phyloP scores from a whole-genome alignment of 1,140 invertebrate species.

The Coptotermes formosanus region DNA sequence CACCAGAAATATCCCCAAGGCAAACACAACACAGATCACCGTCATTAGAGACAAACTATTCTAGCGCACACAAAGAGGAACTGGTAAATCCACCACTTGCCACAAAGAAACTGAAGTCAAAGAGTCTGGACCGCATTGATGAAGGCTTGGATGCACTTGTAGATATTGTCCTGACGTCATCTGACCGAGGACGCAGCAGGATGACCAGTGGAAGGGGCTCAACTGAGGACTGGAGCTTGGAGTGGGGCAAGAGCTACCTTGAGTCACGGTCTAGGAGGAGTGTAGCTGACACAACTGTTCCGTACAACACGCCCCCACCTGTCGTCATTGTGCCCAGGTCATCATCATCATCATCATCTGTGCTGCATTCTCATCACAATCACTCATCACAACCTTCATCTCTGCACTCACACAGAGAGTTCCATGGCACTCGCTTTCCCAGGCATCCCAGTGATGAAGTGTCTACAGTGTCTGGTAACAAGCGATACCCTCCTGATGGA shows the following conservation, averaged over 20 bases:
- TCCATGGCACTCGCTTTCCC: neutral
- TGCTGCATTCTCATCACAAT: neutral
- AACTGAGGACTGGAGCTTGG: constrained; percentile 33
- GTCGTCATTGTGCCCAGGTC: constrained; percentile 37
- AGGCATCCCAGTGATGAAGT: constrained; percentile 19
- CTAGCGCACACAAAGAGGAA: neutral
- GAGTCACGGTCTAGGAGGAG: neutral
- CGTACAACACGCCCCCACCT: constrained; percentile 24
- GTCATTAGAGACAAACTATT: neutral
- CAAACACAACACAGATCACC: neutral
- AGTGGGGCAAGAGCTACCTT: constrained; percentile 21
- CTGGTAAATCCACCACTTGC: neutral
- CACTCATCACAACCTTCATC: neutral
- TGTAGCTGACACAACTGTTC: neutral
- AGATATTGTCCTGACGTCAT: constrained; percentile 60
- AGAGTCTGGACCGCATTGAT: constrained; percentile 74
- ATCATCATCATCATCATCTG: constrained; percentile 15
- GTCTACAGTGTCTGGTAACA: neutral
- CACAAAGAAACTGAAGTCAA: constrained; percentile 46
- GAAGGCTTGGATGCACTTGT: constrained; percentile 71
- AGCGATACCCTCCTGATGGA: constrained; percentile 31
- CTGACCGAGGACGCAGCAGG: constrained; percentile 40
- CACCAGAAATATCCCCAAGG: neutral
- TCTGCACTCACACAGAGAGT: neutral
- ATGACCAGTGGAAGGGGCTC: constrained; percentile 29